phyloP scores from a whole-genome alignment of 2,888 invertebrate genomes.

The Acanthosoma haemorrhoidale region DNA sequence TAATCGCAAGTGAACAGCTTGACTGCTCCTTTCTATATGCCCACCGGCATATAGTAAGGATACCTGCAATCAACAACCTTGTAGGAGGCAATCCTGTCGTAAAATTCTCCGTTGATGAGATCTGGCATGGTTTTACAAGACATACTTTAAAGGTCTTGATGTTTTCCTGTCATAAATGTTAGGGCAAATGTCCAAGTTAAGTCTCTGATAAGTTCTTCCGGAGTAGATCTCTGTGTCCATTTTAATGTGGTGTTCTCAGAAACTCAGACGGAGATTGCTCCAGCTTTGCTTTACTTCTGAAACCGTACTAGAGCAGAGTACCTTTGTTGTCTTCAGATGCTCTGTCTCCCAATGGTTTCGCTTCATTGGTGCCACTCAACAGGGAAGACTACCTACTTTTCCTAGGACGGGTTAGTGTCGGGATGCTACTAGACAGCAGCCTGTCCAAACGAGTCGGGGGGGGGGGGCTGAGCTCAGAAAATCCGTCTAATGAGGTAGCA shows the following conservation, averaged over 20 bases:
- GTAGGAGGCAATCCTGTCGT: conserved; percentile 58
- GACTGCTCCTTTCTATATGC: conserved; percentile 74
- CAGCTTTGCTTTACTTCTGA: not conserved
- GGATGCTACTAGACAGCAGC: not conserved
- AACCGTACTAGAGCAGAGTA: conserved; percentile 42
- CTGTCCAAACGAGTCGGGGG: not conserved
- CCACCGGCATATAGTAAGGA: conserved; percentile 90
- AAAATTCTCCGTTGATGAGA: conserved; percentile 65
- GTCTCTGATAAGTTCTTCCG: conserved; percentile 78
- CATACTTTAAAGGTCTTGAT: conserved; percentile 75
- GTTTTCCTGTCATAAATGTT: conserved; percentile 64
- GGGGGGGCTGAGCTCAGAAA: not conserved
- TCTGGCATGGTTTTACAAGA: conserved; percentile 65
- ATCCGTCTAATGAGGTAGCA: too few species aligned
- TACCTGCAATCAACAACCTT: conserved; percentile 88
- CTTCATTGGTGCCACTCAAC: not conserved
- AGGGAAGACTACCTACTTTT: not conserved
- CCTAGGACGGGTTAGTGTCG: not conserved
- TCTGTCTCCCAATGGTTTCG: conserved; percentile 10
- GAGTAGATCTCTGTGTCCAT: too few species aligned
- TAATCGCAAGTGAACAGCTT: conserved; percentile 79
- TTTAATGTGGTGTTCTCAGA: too few species aligned
- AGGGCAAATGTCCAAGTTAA: conserved; percentile 68
- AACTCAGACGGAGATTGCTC: conserved; percentile 65
- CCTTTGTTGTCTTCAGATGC: conserved; percentile 29